Conservation (phyloP, 2,888 invertebrate species). For the Scotopteryx bipunctaria region DNA sequence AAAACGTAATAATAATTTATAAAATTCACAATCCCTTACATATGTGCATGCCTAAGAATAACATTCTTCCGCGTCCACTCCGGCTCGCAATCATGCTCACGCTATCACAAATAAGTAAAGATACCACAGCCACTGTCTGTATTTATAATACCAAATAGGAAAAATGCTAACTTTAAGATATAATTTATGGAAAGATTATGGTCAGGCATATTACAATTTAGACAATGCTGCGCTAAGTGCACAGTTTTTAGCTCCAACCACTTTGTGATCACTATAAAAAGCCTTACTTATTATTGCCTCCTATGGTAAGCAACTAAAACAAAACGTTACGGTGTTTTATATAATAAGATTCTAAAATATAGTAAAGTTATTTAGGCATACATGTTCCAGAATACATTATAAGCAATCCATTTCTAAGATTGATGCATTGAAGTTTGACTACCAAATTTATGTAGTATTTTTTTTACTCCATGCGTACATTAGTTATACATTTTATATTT, state of each 20-base stretch:
- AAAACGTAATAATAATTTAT: conserved; percentile 79
- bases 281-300: conserved; percentile 34
- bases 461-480: conserved; percentile 1
- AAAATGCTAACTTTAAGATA: conserved; percentile 77
- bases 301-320: conserved; percentile 23
- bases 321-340: conserved; percentile 15
- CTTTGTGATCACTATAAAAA: conserved; percentile 23
- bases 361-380: neutral
- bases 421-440: conserved; percentile 14
- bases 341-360: conserved; percentile 9
- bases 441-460: conserved; percentile 4
- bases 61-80: conserved; percentile 74
- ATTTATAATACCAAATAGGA: conserved; percentile 83
- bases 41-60: conserved; percentile 80
- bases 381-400: conserved; percentile 7
- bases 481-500: conserved; percentile 8
- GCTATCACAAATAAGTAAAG: conserved; percentile 77
- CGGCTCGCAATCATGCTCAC: conserved; percentile 63
- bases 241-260: conserved; percentile 52
- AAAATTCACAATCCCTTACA: conserved; percentile 82
- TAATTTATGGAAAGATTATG: conserved; percentile 70
- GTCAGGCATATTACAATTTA: conserved; percentile 69
- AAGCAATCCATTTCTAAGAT: conserved; percentile 10
- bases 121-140: conserved; percentile 84
- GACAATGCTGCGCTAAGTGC: conserved; percentile 72